Conservation (phyloP, 2,113 vertebrate species). For the Hipposideros armiger region DNA sequence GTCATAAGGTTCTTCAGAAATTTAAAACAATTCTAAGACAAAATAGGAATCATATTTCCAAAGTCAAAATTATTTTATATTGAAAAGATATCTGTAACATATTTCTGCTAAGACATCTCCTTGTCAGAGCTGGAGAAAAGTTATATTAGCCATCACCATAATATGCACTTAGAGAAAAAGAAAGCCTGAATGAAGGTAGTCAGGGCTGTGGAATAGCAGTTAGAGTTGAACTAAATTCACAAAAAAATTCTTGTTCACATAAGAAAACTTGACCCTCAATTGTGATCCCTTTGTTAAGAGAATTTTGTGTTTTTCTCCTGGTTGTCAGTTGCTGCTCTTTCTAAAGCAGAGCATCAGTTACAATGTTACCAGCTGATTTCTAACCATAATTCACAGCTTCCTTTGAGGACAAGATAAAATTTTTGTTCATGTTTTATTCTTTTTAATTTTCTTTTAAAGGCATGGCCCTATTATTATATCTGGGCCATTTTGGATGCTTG, state of each 20-base stretch:
- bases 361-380: constrained; percentile 31
- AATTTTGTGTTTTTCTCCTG: constrained; percentile 47
- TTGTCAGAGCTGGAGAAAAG: not conserved
- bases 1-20: not conserved
- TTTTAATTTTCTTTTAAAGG: constrained; percentile 64
- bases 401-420: constrained; percentile 48
- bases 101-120: constrained; percentile 21
- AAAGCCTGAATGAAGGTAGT: not conserved
- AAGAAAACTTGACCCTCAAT: constrained; percentile 43
- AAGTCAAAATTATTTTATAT: constrained; percentile 44
- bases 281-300: constrained; percentile 47
- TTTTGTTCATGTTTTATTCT: constrained; percentile 66
- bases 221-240: constrained; percentile 54
- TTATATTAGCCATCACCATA: not conserved
- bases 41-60: constrained; percentile 35
- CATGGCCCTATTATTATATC: constrained; percentile 63
- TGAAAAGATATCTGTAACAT: not conserved
- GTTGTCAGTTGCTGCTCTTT: constrained; percentile 20
- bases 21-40: not conserved
- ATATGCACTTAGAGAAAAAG: not conserved
- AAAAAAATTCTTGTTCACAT: constrained; percentile 23
- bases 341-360: constrained; percentile 10
- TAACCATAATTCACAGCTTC: constrained; percentile 62
- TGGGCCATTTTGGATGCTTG: constrained; percentile 55
- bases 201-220: constrained; percentile 30